Percentiles rank a stretch among this genome's conserved stretches.
These are phyloP conservation scores for Sebastiscus tertius DNA, from an alignment of 2,797 vertebrate species.

Conservation along the genomic window DNA sequence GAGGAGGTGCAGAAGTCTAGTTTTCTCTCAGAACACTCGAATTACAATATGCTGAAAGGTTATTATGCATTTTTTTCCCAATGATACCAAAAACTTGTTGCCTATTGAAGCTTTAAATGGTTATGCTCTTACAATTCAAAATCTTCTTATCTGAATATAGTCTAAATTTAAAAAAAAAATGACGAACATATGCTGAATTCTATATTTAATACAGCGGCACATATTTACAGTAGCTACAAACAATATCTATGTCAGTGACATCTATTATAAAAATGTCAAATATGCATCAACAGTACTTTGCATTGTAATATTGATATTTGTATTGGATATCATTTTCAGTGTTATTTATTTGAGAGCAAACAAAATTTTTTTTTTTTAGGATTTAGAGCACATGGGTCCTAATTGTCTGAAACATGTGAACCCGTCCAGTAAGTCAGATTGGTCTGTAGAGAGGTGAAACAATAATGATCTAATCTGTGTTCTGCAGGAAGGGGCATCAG, in stretches of 20 bases:
- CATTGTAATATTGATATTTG: background rate
- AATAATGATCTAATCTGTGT: background rate
- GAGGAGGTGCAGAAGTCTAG: too few relatives aligned
- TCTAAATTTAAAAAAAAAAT: background rate
- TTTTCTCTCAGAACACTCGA: too few relatives aligned
- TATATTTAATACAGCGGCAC: background rate
- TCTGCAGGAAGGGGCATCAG: conserved; percentile 84
- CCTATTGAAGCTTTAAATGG: too few relatives aligned
- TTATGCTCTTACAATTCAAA: background rate
- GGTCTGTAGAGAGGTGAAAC: background rate
- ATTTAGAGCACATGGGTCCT: background rate
- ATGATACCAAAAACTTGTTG: too few relatives aligned
- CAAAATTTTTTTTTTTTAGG: too few relatives aligned
- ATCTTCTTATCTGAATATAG: background rate
- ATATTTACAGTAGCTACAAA: background rate
- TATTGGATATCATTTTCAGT: background rate
- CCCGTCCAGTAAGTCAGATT: background rate
- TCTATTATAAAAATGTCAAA: background rate
- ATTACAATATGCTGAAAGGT: too few relatives aligned
- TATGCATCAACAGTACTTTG: background rate
- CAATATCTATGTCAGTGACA: background rate
- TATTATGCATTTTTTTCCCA: too few relatives aligned
- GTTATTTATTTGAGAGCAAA: background rate
- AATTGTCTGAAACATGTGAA: background rate
- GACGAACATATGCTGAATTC: background rate